Percentiles rank a stretch among this genome's conserved stretches.
Conservation (phyloP, 1,140 invertebrate species). For the Rhopalosiphum padi region DNA sequence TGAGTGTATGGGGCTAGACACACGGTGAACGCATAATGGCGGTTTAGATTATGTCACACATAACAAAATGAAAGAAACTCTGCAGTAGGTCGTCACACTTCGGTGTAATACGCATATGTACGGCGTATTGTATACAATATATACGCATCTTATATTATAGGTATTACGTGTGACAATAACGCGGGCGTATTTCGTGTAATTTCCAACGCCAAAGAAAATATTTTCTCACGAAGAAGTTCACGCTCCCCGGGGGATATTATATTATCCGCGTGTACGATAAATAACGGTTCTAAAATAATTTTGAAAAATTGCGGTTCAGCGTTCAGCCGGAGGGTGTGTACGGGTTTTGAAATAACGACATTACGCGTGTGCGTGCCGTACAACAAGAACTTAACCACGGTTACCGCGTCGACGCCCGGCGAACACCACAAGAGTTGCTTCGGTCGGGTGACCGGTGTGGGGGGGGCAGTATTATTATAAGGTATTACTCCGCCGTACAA, state of each 20-base stretch:
- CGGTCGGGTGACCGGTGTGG: too few relatives aligned
- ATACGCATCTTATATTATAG: too few relatives aligned
- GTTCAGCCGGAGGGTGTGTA: neutral
- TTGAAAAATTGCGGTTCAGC: neutral
- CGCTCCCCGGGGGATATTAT: neutral
- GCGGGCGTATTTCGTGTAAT: neutral
- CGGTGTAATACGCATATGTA: too few relatives aligned
- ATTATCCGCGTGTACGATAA: neutral
- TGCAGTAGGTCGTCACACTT: too few relatives aligned
- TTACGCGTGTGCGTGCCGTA: neutral
- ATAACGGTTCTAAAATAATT: neutral
- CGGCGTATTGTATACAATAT: too few relatives aligned
- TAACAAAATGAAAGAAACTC: too few relatives aligned
- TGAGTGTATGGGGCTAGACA: too few relatives aligned
- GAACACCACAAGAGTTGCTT: neutral
- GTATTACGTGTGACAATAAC: neutral
- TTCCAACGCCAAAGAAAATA: neutral
- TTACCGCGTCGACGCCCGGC: neutral
- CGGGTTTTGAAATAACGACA: neutral
- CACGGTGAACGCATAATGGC: too few relatives aligned
- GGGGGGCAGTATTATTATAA: neutral
- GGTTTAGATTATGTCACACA: too few relatives aligned
- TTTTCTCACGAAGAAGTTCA: neutral
- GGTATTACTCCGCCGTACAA: neutral
- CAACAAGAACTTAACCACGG: neutral